These are phyloP conservation scores for Lordiphosa fenestrarum DNA, from an alignment of 2,888 invertebrate species.

Conservation along the genomic window DNA sequence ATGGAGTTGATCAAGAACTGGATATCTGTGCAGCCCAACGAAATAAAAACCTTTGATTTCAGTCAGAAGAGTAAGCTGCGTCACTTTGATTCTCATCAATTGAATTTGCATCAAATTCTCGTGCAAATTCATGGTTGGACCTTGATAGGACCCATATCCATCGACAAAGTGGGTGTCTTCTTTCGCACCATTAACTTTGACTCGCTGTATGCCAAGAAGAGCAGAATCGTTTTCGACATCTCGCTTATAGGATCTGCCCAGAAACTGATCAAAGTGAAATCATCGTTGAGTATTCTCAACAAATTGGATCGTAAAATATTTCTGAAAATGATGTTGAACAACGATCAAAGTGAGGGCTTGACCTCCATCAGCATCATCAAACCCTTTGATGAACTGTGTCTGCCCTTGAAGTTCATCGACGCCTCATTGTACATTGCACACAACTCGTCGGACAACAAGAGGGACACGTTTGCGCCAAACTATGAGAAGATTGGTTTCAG, in stretches of 20 bases:
- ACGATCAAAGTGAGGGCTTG: conserved; percentile 51
- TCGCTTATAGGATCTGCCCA: conserved; percentile 95
- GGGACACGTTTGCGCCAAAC: conserved; percentile 11
- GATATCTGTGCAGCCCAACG: conserved; percentile 87
- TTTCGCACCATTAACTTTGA: conserved; percentile 85
- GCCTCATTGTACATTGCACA: conserved; percentile 88
- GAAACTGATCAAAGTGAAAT: conserved; percentile 92
- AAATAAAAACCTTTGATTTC: conserved; percentile 92
- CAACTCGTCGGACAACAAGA: conserved; percentile 34
- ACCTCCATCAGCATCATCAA: conserved; percentile 77
- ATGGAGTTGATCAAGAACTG: conserved; percentile 82
- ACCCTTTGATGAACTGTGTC: conserved; percentile 83
- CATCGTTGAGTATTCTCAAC: conserved; percentile 91
- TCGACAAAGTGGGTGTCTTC: conserved; percentile 97
- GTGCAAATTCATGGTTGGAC: conserved; percentile 96
- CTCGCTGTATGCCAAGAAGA: conserved; percentile 80
- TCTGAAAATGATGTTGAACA: conserved; percentile 84
- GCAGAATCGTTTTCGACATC: conserved; percentile 94
- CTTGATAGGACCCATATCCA: conserved; percentile 91
- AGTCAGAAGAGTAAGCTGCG: conserved; percentile 87
- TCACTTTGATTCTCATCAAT: conserved; percentile 88
- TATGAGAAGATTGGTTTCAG: conserved; percentile 73
- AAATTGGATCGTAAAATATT: conserved; percentile 87
- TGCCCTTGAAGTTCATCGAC: conserved; percentile 89
- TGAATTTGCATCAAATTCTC: conserved; percentile 91